Evolutionary conservation across 2,888 invertebrate species (phyloP).

Genomic region (Pyrrhosoma nymphula): DNA sequence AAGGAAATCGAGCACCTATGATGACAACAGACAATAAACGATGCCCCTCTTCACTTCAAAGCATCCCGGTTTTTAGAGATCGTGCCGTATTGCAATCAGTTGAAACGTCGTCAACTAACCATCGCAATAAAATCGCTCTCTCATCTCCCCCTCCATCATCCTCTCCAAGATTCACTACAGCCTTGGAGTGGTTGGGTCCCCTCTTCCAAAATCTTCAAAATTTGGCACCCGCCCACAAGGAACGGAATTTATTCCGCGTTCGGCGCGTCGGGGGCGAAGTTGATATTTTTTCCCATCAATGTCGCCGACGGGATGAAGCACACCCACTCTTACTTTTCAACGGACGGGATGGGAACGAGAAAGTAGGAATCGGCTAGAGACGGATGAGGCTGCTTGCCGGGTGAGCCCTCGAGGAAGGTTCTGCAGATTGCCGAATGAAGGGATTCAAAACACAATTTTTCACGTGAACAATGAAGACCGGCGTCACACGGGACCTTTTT

Average conservation of each 20-base stretch:
- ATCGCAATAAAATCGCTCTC: not conserved
- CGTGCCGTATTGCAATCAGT: not conserved
- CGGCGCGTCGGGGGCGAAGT: not conserved
- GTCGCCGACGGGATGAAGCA: not conserved
- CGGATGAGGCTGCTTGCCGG: no score
- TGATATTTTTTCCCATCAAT: not conserved
- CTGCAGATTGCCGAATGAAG: no score
- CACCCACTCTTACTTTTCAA: not conserved
- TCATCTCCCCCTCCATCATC: not conserved
- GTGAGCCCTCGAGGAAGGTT: no score
- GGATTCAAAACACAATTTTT: no score
- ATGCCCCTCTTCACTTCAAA: not conserved
- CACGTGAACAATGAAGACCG: no score
- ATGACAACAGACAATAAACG: not conserved
- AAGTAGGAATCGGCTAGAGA: no score
- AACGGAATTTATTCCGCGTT: not conserved
- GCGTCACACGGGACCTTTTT: no score
- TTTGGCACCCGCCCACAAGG: not conserved
- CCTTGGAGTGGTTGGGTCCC: not conserved
- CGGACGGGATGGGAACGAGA: not conserved
- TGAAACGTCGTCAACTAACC: not conserved
- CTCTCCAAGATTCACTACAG: not conserved
- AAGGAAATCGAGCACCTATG: not conserved
- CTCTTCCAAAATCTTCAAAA: not conserved
- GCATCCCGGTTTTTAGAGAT: not conserved